Percentiles rank a stretch among this genome's conserved stretches.
Conservation (phyloP, 2,113 vertebrate species). For the Myrmecobius fasciatus region DNA sequence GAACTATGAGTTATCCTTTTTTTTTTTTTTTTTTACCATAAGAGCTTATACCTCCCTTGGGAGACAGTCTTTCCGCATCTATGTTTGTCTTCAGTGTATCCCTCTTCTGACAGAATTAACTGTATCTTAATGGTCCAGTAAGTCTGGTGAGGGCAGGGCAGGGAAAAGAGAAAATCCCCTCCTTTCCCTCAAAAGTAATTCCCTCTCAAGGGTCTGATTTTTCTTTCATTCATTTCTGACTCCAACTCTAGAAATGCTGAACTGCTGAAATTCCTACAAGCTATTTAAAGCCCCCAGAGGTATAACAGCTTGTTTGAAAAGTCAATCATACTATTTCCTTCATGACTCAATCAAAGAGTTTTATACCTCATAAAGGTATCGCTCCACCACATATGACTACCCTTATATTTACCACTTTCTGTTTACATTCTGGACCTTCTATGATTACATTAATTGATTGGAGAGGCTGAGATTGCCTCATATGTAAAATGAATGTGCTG, state of each 20-base stretch:
- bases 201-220: not conserved
- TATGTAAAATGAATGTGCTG: not conserved
- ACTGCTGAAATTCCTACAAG: not conserved
- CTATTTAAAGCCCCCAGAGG: not conserved
- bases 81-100: not conserved
- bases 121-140: not conserved
- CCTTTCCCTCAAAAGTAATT: not conserved
- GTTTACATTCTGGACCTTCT: not conserved
- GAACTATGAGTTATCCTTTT: not conserved
- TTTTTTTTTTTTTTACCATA: not conserved
- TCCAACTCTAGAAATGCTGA: not conserved
- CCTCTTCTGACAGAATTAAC: not conserved
- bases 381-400: not conserved
- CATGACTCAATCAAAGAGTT: not conserved
- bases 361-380: not conserved
- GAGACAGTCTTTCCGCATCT: not conserved
- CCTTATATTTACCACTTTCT: not conserved
- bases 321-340: not conserved
- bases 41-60: not conserved
- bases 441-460: not conserved
- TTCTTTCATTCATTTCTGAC: not conserved
- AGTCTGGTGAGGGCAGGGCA: not conserved
- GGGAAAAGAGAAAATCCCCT: not conserved
- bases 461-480: not conserved
- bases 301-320: too few species aligned